Conservation (phyloP, 2,797 vertebrate species). For the Semotilus atromaculatus region DNA sequence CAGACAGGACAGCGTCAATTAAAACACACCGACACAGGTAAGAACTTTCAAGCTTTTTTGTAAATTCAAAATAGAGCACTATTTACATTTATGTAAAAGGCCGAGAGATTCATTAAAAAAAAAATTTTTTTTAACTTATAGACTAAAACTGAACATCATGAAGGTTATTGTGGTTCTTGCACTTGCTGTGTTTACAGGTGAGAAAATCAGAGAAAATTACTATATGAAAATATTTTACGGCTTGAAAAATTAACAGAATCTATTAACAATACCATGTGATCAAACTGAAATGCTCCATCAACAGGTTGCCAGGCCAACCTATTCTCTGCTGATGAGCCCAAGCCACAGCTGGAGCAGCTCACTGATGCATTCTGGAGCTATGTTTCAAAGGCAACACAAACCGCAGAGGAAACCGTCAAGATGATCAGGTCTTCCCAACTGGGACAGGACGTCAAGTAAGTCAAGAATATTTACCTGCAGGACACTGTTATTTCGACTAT, state of each 20-base stretch:
- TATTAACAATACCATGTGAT: not conserved
- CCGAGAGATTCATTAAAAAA: not conserved
- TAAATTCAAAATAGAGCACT: not conserved
- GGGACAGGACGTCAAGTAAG: constrained; percentile 82
- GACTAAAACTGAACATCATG: constrained; percentile 41
- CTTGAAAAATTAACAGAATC: not conserved
- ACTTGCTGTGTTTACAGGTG: constrained; percentile 56
- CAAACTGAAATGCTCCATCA: not conserved
- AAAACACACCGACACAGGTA: constrained; percentile 21
- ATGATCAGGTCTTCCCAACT: constrained; percentile 79
- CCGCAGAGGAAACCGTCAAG: constrained; percentile 77
- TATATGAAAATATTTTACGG: not conserved
- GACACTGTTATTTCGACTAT: not conserved
- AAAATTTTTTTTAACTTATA: constrained; percentile 5
- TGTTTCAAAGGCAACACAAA: constrained; percentile 75
- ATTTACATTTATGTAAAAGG: not conserved
- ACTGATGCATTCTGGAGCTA: constrained; percentile 83
- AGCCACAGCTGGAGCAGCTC: constrained; percentile 77
- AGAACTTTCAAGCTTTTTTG: not conserved
- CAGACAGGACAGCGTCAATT: not conserved
- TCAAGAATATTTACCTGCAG: constrained; percentile 18
- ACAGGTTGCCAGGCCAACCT: constrained; percentile 79
- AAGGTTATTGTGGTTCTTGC: constrained; percentile 50
- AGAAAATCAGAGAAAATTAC: not conserved
- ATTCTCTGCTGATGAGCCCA: constrained; percentile 78